Evolutionary conservation across 2,888 invertebrate species (phyloP), one percentile per base, ranked within the genome.

Genomic region (Agrochola lychnidis): DNA sequence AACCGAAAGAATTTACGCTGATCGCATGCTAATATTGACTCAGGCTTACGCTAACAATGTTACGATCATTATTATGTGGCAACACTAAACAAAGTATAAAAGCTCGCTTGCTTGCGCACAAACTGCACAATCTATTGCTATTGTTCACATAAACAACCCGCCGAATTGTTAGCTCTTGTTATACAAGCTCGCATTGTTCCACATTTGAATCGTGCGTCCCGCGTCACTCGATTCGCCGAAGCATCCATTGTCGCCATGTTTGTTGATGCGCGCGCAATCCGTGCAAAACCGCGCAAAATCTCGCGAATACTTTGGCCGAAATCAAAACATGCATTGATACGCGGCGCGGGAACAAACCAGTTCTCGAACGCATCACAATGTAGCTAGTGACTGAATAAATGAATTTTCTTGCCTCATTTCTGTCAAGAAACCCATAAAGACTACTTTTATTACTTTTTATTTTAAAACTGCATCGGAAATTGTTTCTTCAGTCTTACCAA

Each of bases 151-250:
- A 95, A 94, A 95, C 94, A 94, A 88, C 88, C 91, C 81, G 89
- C 93, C 95, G 91, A 95, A 95, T 95, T 95, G 95, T 94, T 93
- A 90, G 83, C 87, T 90, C 91, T 93, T 93, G 94, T 96, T 96
- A 94, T 94, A 94, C 95, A 95, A 94, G 92, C 92, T 85, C 87
- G 89, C 95, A 96, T 96, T 96, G 96, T 96, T 96, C 94, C 93
- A 94, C 94, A 95, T 95, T 94, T 94, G 95, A 91, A 93, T 93
- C 89, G 89, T 88, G 84, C 88, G 89, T 90, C 91, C 91, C 92
- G 91, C 95, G 95, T 95, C 95, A 94, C 91, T 87, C 92, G 91
- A 88, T 96, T 96, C 96, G 91, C 83, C 92, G 95, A 95, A 96
- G 92, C 92, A 89, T 91, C 96, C 95, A 96, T 96, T 96, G 96